Percentiles rank a stretch among this genome's conserved stretches.
Evolutionary conservation across 1,140 invertebrate genomes (phyloP).

Genomic region (Nasonia giraulti): DNA sequence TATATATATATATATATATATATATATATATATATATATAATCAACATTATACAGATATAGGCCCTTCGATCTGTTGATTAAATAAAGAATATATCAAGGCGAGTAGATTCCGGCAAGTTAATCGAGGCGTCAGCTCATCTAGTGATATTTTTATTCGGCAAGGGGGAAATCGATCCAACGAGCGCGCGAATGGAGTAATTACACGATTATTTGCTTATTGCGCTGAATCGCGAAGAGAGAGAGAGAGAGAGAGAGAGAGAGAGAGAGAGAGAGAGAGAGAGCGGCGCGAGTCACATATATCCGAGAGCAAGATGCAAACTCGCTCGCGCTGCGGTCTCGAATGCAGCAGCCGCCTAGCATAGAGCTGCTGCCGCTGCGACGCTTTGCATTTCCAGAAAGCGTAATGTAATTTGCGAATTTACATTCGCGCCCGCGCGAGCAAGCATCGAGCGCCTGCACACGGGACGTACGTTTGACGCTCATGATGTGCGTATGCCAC

Average conservation of each 20-base stretch:
- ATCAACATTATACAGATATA: too few relatives aligned
- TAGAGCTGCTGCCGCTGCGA: background rate
- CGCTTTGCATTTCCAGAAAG: constrained; percentile 44
- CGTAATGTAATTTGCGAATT: constrained; percentile 43
- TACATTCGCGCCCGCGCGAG: constrained; percentile 17
- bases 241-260: too few relatives aligned
- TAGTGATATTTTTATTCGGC: too few relatives aligned
- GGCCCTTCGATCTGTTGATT: too few relatives aligned
- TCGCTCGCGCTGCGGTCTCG: background rate
- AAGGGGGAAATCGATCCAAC: constrained; percentile 6
- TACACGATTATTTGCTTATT: constrained; percentile 33
- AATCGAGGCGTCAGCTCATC: too few relatives aligned
- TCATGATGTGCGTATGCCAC: background rate
- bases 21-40: too few relatives aligned
- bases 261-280: too few relatives aligned
- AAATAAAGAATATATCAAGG: too few relatives aligned
- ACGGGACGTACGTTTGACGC: constrained; percentile 3
- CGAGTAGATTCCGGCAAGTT: too few relatives aligned
- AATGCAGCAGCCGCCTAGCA: background rate
- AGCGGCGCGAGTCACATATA: background rate
- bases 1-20: too few relatives aligned
- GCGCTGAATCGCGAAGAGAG: background rate
- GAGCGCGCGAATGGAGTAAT: constrained; percentile 20
- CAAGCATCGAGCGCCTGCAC: background rate
- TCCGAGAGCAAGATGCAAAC: constrained; percentile 7